Conservation (phyloP, 2,797 vertebrate genomes). For the Manis javanica region DNA sequence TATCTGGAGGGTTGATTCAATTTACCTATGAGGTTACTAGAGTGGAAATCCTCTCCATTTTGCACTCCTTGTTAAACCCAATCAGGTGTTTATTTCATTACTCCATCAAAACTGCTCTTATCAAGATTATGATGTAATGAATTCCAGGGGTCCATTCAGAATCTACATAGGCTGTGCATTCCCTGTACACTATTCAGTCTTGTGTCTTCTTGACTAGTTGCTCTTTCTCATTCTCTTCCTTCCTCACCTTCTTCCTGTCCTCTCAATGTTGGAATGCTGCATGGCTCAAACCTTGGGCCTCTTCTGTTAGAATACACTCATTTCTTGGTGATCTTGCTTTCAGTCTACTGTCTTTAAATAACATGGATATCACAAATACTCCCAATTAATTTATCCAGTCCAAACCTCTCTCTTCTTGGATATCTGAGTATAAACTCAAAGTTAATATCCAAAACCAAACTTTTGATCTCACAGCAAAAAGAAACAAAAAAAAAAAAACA, state of each 20-base stretch:
- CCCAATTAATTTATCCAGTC: background rate
- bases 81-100: background rate
- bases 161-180: background rate
- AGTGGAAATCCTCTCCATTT: background rate
- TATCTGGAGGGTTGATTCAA: background rate
- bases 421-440: background rate
- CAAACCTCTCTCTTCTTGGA: background rate
- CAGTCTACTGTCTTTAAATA: background rate
- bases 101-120: background rate
- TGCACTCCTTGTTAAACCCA: background rate
- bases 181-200: background rate
- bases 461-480: background rate
- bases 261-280: background rate
- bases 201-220: background rate
- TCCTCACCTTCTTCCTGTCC: background rate
- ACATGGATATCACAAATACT: background rate
- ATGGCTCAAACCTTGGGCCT: background rate
- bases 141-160: background rate
- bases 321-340: background rate
- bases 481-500: background rate
- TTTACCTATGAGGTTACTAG: background rate
- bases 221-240: background rate
- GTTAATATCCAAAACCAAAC: background rate
- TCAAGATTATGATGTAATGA: background rate
- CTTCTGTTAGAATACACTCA: background rate